phyloP scores from a whole-genome alignment of 2,113 vertebrate species.

The Phyllostomus hastatus region DNA sequence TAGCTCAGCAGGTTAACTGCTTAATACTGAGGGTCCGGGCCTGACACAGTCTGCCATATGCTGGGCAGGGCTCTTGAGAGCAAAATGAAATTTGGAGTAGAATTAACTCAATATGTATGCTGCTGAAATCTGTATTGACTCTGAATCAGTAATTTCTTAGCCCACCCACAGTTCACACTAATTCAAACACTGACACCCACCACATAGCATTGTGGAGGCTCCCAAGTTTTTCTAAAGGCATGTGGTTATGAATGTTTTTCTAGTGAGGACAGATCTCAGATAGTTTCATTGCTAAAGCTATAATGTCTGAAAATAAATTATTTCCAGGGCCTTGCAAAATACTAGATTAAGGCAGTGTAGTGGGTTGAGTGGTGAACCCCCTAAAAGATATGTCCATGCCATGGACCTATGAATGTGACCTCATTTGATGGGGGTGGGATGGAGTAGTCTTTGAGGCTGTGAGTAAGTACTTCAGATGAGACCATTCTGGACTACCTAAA shows the following conservation, averaged over 20 bases:
- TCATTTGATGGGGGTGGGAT: not conserved
- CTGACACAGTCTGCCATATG: not conserved
- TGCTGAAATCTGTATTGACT: not conserved
- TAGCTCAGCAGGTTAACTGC: not conserved
- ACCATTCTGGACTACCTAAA: not conserved
- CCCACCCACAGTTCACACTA: not conserved
- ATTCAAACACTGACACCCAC: not conserved
- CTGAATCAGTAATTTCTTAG: not conserved
- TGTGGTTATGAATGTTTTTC: not conserved
- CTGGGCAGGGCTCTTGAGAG: not conserved
- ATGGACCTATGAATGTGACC: not conserved
- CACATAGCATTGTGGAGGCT: not conserved
- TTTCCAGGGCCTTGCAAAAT: not conserved
- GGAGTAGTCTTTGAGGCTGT: not conserved
- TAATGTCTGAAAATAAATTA: not conserved
- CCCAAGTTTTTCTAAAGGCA: not conserved
- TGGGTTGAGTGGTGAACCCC: not conserved
- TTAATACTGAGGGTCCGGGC: not conserved
- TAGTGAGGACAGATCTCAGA: not conserved
- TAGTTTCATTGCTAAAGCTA: not conserved
- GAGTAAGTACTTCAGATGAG: not conserved
- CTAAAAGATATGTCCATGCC: not conserved
- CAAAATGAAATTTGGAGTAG: not conserved
- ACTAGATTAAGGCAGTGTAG: not conserved
- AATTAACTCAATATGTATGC: not conserved